A percentile compares a stretch with the other conserved stretches of the same genome.
phyloP scores from a whole-genome alignment of 1,140 invertebrate genomes.

The Apolygus lucorum region DNA sequence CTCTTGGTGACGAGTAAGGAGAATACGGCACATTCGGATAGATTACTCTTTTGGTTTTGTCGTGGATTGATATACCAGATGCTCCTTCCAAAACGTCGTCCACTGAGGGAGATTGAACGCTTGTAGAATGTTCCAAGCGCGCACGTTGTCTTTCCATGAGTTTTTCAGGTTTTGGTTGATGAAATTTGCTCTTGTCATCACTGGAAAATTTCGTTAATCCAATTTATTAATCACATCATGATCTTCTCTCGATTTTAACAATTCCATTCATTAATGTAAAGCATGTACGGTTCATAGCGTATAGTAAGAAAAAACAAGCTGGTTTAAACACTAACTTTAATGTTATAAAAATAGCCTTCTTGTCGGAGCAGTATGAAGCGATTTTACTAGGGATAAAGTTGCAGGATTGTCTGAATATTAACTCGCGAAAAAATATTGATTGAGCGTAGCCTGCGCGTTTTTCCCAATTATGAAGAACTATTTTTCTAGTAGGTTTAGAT shows the following conservation, averaged over 20 bases:
- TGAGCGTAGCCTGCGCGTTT: too few species aligned
- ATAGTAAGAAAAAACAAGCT: background rate
- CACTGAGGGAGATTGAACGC: background rate
- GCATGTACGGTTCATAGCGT: background rate
- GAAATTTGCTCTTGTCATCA: background rate
- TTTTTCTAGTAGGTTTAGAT: too few species aligned
- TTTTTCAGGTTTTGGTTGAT: background rate
- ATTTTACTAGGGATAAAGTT: too few species aligned
- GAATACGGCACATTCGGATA: conserved; percentile 67
- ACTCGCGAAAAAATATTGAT: too few species aligned
- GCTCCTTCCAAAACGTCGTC: conserved; percentile 10
- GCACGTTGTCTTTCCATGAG: background rate
- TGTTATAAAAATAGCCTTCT: background rate
- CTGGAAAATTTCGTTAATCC: background rate
- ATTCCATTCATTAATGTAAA: too few species aligned
- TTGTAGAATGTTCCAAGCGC: background rate
- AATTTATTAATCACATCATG: background rate
- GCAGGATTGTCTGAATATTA: too few species aligned
- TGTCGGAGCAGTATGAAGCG: too few species aligned
- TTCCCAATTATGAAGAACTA: too few species aligned
- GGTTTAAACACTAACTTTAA: background rate
- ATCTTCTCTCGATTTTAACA: background rate
- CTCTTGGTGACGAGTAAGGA: conserved; percentile 63
- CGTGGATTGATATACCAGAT: conserved; percentile 10
- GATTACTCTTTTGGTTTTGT: conserved; percentile 45